Percentiles rank a stretch among this genome's conserved stretches.
phyloP scores from a whole-genome alignment of 2,113 vertebrate species.

The human region GRCh38 chr3:9046001-9046500 shows the following conservation, averaged over 20 bases:
- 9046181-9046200: not conserved
- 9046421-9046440: not conserved
- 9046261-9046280: not conserved
- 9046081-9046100: not conserved
- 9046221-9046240: not conserved
- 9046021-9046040: not conserved
- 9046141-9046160: not conserved
- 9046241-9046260: not conserved
- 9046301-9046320: not conserved
- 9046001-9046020: not conserved
- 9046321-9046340: not conserved
- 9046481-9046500: not conserved
- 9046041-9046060: not conserved
- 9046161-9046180: not conserved
- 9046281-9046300: not conserved
- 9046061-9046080: not conserved
- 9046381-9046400: not conserved
- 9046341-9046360: not conserved
- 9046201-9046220: not conserved
- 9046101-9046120: not conserved
- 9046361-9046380: not conserved
- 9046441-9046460: not conserved
- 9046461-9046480: not conserved
- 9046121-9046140: not conserved
- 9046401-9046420: not conserved